Evolutionary conservation across 2,888 invertebrate species (phyloP).

Genomic region (Drosophila macrothrix): DNA sequence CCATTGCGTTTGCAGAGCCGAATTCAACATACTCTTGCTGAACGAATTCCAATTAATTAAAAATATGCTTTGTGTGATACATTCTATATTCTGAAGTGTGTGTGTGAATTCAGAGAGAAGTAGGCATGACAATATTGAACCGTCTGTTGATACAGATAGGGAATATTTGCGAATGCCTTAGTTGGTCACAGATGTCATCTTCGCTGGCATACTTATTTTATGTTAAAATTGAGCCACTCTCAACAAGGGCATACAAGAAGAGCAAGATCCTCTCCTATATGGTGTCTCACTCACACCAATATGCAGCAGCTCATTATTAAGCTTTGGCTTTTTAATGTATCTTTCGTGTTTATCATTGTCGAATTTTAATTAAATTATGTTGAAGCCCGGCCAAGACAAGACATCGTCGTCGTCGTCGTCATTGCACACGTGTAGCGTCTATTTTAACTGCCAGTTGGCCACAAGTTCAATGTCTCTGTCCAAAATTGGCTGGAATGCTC

Average conservation of each 20-base stretch:
- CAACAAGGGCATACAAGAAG: neutral
- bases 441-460: conserved; percentile 38
- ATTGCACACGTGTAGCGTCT: conserved; percentile 48
- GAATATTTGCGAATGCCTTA: neutral
- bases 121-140: neutral
- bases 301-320: conserved; percentile 27
- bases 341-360: conserved; percentile 71
- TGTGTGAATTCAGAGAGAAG: neutral
- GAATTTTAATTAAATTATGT: conserved; percentile 76
- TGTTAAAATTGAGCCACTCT: neutral
- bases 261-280: neutral
- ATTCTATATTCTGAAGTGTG: no score
- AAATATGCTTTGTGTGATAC: neutral
- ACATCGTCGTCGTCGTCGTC: conserved; percentile 10
- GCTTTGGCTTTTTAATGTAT: conserved; percentile 67
- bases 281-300: neutral
- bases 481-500: conserved; percentile 7
- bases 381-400: conserved; percentile 35
- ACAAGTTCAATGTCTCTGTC: conserved; percentile 60
- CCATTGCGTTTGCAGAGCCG: neutral
- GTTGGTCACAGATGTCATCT: neutral
- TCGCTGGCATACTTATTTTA: neutral
- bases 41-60: neutral
- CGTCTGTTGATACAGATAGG: neutral
- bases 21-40: neutral